These are phyloP conservation scores for Syndactyla subalaris DNA, from an alignment of 2,797 vertebrate species.

Conservation along the genomic window DNA sequence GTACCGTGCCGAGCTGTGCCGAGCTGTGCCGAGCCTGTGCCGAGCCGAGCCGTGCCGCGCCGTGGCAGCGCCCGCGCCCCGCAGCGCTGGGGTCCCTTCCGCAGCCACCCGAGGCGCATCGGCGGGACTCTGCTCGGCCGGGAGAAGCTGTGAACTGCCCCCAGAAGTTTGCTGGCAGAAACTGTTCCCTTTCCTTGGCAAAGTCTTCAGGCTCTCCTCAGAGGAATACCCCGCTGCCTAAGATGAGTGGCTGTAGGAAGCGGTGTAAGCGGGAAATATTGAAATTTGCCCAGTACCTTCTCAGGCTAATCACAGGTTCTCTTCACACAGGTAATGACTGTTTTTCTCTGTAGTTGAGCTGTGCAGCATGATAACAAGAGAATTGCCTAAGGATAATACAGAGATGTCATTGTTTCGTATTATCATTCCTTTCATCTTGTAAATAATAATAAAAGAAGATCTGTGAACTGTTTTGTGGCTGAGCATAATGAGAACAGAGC, in stretches of 20 bases:
- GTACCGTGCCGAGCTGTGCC: background rate
- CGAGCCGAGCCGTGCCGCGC: background rate
- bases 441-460: background rate
- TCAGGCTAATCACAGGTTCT: constrained; percentile 93
- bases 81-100: background rate
- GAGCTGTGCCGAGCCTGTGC: background rate
- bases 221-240: constrained; percentile 73
- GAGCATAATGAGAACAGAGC: background rate
- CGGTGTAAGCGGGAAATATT: constrained; percentile 95
- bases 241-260: constrained; percentile 95
- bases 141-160: constrained; percentile 72
- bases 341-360: constrained; percentile 44
- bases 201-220: constrained; percentile 55
- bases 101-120: constrained; percentile 30
- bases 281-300: constrained; percentile 97
- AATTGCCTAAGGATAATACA: background rate
- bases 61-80: background rate
- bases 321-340: constrained; percentile 90
- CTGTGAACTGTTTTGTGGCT: background rate
- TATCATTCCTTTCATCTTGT: background rate
- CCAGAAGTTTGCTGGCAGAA: constrained; percentile 73
- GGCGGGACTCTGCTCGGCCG: constrained; percentile 12
- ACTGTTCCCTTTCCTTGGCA: background rate
- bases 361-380: background rate
- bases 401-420: background rate